These are phyloP conservation scores for Pimpla rufipes DNA, from an alignment of 2,888 invertebrate genomes.

Conservation along the genomic window DNA sequence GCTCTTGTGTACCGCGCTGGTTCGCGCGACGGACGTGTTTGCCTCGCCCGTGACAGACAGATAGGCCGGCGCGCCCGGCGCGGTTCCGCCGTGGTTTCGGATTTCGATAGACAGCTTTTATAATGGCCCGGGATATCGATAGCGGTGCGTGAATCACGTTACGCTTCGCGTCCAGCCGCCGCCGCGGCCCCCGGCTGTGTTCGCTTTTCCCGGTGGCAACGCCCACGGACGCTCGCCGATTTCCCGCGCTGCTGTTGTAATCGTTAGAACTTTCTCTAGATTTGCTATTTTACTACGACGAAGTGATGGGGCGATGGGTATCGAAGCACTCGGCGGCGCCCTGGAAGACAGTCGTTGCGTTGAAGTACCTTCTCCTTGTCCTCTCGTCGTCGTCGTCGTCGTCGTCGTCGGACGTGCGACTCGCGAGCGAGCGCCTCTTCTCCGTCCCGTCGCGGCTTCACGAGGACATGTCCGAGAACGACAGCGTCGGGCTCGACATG, in stretches of 20 bases:
- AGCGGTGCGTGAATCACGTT: constrained; percentile 71
- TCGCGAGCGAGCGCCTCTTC: background rate
- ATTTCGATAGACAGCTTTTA: constrained; percentile 68
- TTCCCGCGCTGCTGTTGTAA: constrained; percentile 1
- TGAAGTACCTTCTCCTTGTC: constrained; percentile 49
- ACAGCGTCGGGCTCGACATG: constrained; percentile 74
- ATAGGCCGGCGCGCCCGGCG: constrained; percentile 9
- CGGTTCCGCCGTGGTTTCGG: constrained; percentile 56
- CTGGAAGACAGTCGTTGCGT: constrained; percentile 69
- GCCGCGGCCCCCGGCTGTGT: background rate
- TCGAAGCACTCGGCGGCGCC: constrained; percentile 64
- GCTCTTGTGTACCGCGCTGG: constrained; percentile 31
- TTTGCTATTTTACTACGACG: constrained; percentile 14
- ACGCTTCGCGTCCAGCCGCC: constrained; percentile 39
- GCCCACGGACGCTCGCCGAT: background rate
- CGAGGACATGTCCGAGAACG: constrained; percentile 77
- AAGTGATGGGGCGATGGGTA: constrained; percentile 38
- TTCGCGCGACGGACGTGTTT: constrained; percentile 46
- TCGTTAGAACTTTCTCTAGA: constrained; percentile 22
- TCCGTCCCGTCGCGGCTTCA: constrained; percentile 63
- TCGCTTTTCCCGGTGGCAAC: background rate
- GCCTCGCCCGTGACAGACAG: constrained; percentile 54
- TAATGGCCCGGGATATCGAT: constrained; percentile 72
- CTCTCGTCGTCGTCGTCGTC: constrained; percentile 22
- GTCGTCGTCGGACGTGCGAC: constrained; percentile 17